These are phyloP conservation scores for Oopsacas minuta DNA, from an alignment of 37 sponge, comb jelly and placozoan genomes.

Conservation along the genomic window DNA sequence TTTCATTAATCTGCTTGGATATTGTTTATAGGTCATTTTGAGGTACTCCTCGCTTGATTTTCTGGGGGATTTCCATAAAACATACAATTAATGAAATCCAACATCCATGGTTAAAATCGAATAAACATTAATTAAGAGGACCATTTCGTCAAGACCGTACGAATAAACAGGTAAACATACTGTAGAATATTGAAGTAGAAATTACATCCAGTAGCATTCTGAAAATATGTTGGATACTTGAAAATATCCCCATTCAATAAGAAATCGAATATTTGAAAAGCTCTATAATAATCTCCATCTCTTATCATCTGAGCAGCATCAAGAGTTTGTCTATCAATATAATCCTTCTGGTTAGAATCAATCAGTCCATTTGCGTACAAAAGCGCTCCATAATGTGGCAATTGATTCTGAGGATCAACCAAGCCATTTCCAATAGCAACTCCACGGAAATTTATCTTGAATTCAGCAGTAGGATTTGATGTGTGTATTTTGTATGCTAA, in stretches of 20 bases:
- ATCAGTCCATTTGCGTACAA: constrained; percentile 45
- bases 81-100: too few relatives aligned
- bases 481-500: constrained; percentile 61
- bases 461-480: constrained; percentile 23
- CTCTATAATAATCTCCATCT: constrained; percentile 29
- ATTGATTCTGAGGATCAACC: constrained; percentile 59
- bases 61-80: too few relatives aligned
- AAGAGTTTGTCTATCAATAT: constrained; percentile 27
- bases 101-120: too few relatives aligned
- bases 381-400: constrained; percentile 38
- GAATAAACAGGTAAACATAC: neutral
- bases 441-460: constrained; percentile 61
- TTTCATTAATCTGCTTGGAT: too few relatives aligned
- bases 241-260: constrained; percentile 63
- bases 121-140: too few relatives aligned
- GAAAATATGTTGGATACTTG: constrained; percentile 61
- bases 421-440: constrained; percentile 71
- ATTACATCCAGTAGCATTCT: constrained; percentile 58
- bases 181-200: constrained; percentile 62
- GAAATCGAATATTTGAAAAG: constrained; percentile 55
- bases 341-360: constrained; percentile 32
- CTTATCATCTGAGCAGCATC: constrained; percentile 29
- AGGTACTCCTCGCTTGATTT: too few relatives aligned
- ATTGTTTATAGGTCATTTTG: too few relatives aligned
- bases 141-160: too few relatives aligned